Percentiles rank a stretch among this genome's conserved stretches.
Evolutionary conservation across 2,888 invertebrate species (phyloP).

Genomic region (Geophilus truncorum): DNA sequence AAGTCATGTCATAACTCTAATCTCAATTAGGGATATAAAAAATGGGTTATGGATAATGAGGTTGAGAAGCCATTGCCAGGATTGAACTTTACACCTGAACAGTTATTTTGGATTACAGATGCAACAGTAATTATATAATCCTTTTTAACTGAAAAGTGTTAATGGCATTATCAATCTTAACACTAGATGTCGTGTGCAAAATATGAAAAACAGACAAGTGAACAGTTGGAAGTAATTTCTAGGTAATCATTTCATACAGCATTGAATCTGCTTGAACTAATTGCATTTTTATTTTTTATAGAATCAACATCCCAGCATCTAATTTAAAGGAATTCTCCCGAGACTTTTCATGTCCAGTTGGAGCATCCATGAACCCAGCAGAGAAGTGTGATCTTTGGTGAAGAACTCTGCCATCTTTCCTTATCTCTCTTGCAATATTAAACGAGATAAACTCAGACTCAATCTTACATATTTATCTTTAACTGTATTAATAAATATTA

Average conservation of each 20-base stretch:
- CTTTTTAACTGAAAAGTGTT: background rate
- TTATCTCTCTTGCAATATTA: no score
- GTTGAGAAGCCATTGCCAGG: conserved; percentile 45
- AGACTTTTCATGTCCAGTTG: background rate
- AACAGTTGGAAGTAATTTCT: background rate
- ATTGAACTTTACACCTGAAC: conserved; percentile 45
- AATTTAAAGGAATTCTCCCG: background rate
- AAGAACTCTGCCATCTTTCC: no score
- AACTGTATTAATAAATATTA: background rate
- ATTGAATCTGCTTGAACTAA: background rate
- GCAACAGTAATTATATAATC: conserved; percentile 45
- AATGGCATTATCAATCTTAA: background rate
- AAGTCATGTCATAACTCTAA: no score
- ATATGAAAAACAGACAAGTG: background rate
- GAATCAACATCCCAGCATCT: background rate
- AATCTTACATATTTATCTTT: no score
- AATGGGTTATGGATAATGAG: conserved; percentile 43
- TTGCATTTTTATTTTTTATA: no score
- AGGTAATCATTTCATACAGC: background rate
- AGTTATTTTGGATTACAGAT: conserved; percentile 48
- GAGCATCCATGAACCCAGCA: background rate
- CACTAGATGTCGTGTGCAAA: background rate
- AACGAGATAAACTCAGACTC: no score
- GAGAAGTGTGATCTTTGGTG: background rate
- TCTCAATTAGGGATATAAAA: conserved; percentile 45